Evolutionary conservation across 2,797 vertebrate species (phyloP), one percentile per base, ranked within the genome.

Genomic region (Pseudochirops cupreus): DNA sequence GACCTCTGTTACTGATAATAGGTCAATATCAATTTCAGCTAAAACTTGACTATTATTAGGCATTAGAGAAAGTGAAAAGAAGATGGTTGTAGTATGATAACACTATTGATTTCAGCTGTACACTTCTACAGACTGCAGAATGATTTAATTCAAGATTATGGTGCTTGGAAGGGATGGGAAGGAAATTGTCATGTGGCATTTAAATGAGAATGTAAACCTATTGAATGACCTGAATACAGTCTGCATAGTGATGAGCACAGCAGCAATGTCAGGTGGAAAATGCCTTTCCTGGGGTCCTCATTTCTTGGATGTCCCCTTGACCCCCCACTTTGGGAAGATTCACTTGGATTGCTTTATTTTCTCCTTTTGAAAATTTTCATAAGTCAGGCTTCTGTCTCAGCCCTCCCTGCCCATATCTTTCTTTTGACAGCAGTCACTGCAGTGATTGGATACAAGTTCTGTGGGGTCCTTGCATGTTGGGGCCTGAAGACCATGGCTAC

Each of bases 91-190:
- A 56, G 54, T 94, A 67, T 93, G 97, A 82, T 46, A 39, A 5
- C 0, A 0, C 46, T 93, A 95, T 97, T 97, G 98, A 97, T 98
- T 97, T 87, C 95, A 93, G 97, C 94, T 52, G 58, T 93, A 2
- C 93, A 93, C 92, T 24, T 82, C 92, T 94, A 0, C 97, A 91
- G 94, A 93, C 74, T 31, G 92, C 5, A 24, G 92, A 90, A 56
- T 56, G 95, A 89, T 97, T 50, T 50, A 93, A 93, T 67, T 67
- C 92, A 59, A 31, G 95, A 95, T 52, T 10, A 0, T 9, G 7
- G 82, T 57, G 67, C 92, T 93, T 4, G 0, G 95, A 90, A 94
- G 95, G 56, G 56, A 26, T 24, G 53, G 31, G 92, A 74, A 91
- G 53, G n/a, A 52, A 90, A 33, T 91, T 56, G 16, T 91, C 90